Base-by-base conservation (phyloP, 1,140 invertebrate species). In the Cydia pomonella region DNA sequence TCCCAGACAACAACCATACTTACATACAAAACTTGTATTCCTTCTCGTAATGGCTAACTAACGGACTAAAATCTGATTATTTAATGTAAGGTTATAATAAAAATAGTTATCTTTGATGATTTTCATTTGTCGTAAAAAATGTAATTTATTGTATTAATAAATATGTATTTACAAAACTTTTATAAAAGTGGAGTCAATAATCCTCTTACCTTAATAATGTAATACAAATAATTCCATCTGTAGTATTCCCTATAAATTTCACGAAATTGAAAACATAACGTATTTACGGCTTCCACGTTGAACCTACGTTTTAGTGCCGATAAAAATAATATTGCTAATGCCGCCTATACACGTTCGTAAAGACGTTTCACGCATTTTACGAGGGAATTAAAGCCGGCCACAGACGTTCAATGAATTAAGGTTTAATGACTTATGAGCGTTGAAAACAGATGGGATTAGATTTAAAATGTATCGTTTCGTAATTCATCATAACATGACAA, bases 281-380 rank as follows among this genome's bases (percentile, higher is more conserved):
- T 71, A 73, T 62, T 75, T 72, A 59, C 66, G 25, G 72, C 50
- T 59, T 74, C 13, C 13, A 69, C 16, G 64, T 33, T 69, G 64
- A 69, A 69, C 64, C n/a, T 69, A 69, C 64, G 64, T 69, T 69
- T 69, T 69, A 69, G 64, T 69, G 64, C 27, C 64, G n/a, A 33
- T 69, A 69, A 69, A 69, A 69, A 69, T 69, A 69, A 69, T 69
- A 69, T 69, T 69, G 64, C 64, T 69, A 69, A 69, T 69, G 64
- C 64, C 64, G n/a, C 25, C 73, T 71, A 64, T 33, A 64, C 75
- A 62, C 29, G 41, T 64, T 64, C 38, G 62, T 74, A 63, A 73
- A 79, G 25, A 76, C 44, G 27, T 38, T 69, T 69, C 33, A 79
- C 62, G 47, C 38, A 66, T 44, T 73, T 75, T 29, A 73, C 59